Conservation (phyloP, 37 sponge, comb jelly and placozoan genomes). For the Aphrocallistes beatrix region DNA sequence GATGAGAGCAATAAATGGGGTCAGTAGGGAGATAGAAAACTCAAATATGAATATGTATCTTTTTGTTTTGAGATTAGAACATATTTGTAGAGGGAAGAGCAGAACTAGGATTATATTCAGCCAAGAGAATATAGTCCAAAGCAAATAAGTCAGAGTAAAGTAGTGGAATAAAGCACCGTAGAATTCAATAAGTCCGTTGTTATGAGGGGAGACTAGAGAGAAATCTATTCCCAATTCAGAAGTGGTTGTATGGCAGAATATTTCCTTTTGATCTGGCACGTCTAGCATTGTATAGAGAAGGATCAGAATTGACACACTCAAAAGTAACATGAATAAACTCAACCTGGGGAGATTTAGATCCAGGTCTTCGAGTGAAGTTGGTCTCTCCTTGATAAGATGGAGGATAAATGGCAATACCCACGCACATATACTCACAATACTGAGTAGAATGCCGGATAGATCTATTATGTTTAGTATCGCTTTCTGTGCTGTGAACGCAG, state of each 20-base stretch:
- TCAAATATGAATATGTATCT: neutral
- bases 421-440: neutral
- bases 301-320: neutral
- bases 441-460: neutral
- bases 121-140: neutral
- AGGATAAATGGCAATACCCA: neutral
- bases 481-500: neutral
- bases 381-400: neutral
- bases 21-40: neutral
- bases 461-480: neutral
- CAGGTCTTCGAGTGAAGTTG: neutral
- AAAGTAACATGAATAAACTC: neutral
- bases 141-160: neutral
- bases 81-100: neutral
- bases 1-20: neutral
- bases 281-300: neutral
- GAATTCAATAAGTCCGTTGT: neutral
- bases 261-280: neutral
- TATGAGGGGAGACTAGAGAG: neutral
- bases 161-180: constrained; percentile 13
- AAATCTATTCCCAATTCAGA: neutral
- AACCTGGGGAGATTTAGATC: neutral
- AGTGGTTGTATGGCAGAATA: neutral
- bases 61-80: neutral
- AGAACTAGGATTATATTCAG: neutral